phyloP scores from a whole-genome alignment of 1,140 invertebrate species.

The Diorhabda carinulata region DNA sequence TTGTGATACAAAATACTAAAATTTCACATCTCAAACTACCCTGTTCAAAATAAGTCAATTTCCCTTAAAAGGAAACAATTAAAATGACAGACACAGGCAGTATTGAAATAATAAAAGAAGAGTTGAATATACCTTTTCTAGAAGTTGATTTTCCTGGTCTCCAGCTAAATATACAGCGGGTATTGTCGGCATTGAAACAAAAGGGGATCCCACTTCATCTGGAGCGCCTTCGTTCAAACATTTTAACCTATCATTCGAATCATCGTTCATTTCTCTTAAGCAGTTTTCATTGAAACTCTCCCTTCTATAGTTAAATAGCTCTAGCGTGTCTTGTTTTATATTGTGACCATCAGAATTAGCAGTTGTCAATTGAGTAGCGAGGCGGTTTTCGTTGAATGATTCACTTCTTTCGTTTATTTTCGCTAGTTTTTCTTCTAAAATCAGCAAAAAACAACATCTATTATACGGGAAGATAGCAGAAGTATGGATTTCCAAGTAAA shows the following conservation, averaged over 20 bases:
- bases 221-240: slow-evolving; percentile 28
- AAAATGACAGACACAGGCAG: no score
- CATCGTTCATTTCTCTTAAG: slow-evolving; percentile 31
- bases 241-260: slow-evolving; percentile 28
- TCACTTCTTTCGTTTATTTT: slow-evolving; percentile 44
- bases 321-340: slow-evolving; percentile 19
- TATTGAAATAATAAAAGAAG: no score
- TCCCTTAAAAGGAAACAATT: no score
- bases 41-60: no score
- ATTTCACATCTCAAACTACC: no score
- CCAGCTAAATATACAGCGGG: slow-evolving; percentile 57
- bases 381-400: slow-evolving; percentile 42
- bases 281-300: slow-evolving; percentile 47
- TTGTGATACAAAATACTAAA: no score
- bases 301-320: slow-evolving; percentile 34
- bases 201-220: slow-evolving; percentile 52
- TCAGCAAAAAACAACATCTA: background rate
- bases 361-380: slow-evolving; percentile 34
- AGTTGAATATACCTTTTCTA: slow-evolving; percentile 59
- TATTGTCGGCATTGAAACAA: slow-evolving; percentile 59
- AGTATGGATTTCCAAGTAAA: background rate
- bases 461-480: background rate
- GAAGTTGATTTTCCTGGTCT: slow-evolving; percentile 51
- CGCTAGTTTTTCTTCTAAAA: background rate
- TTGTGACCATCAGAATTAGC: slow-evolving; percentile 20